phyloP scores from a whole-genome alignment of 2,888 invertebrate genomes.

The Acanthococcus lagerstroemiae region DNA sequence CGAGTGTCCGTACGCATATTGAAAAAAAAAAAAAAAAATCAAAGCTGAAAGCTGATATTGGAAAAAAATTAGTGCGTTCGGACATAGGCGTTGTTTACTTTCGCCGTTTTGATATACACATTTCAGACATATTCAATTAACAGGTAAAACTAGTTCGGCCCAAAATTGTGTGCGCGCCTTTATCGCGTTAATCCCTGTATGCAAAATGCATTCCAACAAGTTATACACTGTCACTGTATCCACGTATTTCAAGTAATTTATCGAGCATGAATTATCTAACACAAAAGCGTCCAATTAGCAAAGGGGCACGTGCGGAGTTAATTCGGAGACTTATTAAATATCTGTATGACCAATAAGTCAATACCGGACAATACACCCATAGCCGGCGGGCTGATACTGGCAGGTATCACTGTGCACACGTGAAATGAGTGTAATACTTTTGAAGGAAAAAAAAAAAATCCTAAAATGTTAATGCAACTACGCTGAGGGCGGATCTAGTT shows the following conservation, averaged over 20 bases:
- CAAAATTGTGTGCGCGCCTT: no score
- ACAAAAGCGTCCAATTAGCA: constrained; percentile 12
- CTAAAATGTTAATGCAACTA: constrained; percentile 23
- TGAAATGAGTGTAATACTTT: neutral
- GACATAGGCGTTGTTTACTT: no score
- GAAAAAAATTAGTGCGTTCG: no score
- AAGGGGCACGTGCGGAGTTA: constrained; percentile 10
- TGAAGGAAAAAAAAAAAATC: constrained; percentile 13
- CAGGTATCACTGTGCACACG: neutral
- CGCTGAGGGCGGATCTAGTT: constrained; percentile 29
- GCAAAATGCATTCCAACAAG: constrained; percentile 11
- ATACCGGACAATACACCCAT: constrained; percentile 24
- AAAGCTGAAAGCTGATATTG: no score
- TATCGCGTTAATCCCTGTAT: no score
- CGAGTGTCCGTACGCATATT: no score
- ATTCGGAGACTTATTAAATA: neutral
- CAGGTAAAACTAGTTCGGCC: no score
- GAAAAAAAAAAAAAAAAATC: no score
- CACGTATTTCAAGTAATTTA: constrained; percentile 5
- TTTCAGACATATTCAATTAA: no score
- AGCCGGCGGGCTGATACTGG: constrained; percentile 2
- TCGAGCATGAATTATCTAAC: constrained; percentile 23
- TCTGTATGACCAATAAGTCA: constrained; percentile 8
- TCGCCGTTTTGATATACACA: no score
- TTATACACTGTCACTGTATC: neutral